A percentile compares a stretch with the other conserved stretches of the same genome.
Evolutionary conservation across 1,140 invertebrate species (phyloP).

Genomic region (Psilanteris sp.): DNA sequence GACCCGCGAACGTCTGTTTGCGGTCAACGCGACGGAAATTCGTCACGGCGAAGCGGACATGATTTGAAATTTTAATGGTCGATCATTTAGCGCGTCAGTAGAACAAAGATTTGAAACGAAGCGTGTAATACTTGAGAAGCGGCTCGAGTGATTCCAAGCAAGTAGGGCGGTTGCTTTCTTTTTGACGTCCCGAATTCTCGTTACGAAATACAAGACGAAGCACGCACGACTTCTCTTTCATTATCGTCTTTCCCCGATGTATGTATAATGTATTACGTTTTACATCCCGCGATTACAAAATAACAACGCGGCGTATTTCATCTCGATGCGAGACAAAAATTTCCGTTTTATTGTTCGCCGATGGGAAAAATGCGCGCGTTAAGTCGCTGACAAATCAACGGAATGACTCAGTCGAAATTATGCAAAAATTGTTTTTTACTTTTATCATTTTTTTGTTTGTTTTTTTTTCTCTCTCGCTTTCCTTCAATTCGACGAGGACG

Average conservation of each 20-base stretch:
- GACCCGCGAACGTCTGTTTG: too few relatives aligned
- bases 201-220: constrained; percentile 54
- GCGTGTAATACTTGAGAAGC: constrained; percentile 29
- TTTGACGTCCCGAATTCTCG: constrained; percentile 59
- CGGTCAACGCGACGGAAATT: too few relatives aligned
- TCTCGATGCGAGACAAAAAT: constrained; percentile 11
- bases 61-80: constrained; percentile 36
- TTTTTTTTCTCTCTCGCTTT: too few relatives aligned
- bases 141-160: constrained; percentile 47
- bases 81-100: background rate
- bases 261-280: constrained; percentile 48
- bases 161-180: constrained; percentile 65
- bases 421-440: too few relatives aligned
- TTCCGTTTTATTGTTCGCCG: constrained; percentile 15
- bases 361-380: constrained; percentile 5
- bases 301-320: constrained; percentile 37
- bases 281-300: constrained; percentile 42
- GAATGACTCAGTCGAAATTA: too few relatives aligned
- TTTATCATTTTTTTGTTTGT: too few relatives aligned
- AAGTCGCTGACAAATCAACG: constrained; percentile 3
- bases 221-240: constrained; percentile 50
- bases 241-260: constrained; percentile 50
- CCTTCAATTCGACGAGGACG: too few relatives aligned
- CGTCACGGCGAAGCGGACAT: constrained; percentile 11
- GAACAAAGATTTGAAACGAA: constrained; percentile 30